Conservation (phyloP, 1,140 invertebrate genomes). For the Leptopilina boulardi region DNA sequence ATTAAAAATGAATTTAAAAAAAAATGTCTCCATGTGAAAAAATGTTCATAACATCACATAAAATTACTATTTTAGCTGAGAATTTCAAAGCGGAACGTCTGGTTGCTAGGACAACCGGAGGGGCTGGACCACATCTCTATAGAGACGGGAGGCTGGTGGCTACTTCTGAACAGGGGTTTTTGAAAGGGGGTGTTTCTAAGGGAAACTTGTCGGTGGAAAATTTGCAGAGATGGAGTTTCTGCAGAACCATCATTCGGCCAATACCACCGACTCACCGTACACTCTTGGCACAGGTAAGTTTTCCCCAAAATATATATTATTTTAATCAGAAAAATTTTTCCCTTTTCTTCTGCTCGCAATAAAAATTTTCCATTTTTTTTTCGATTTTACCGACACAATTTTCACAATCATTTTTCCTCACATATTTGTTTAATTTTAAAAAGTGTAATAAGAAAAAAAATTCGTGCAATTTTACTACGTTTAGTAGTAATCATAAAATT, state of each 20-base stretch:
- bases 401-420: no score
- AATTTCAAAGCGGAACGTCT: conserved; percentile 48
- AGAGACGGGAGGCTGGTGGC: conserved; percentile 57
- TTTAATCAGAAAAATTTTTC: conserved; percentile 31
- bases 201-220: conserved; percentile 66
- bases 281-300: conserved; percentile 72
- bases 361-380: background rate
- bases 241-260: conserved; percentile 75
- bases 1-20: background rate
- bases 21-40: background rate
- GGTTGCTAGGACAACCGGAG: conserved; percentile 73
- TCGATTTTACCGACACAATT: no score
- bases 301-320: conserved; percentile 7
- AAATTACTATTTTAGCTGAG: background rate
- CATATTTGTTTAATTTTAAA: no score
- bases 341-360: background rate
- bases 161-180: conserved; percentile 54
- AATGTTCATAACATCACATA: background rate
- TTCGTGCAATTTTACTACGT: no score
- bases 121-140: conserved; percentile 73
- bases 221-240: conserved; percentile 76
- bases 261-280: conserved; percentile 73
- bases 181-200: conserved; percentile 69
- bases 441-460: no score
- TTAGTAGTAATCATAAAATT: no score